These are phyloP conservation scores for Sakesphorus luctuosus DNA, from an alignment of 2,113 vertebrate species.

Conservation along the genomic window DNA sequence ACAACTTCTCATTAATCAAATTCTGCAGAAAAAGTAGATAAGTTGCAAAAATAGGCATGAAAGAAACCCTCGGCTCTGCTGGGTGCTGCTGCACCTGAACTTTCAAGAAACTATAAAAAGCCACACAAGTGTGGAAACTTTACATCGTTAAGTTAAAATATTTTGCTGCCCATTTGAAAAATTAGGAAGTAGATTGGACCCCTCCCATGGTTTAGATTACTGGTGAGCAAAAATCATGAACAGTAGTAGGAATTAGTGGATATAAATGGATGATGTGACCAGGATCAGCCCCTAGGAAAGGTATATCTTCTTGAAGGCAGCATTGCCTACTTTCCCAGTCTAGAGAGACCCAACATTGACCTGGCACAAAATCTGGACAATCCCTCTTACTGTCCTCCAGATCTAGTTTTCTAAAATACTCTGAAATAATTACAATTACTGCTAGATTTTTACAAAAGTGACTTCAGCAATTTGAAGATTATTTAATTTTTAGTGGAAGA, in stretches of 20 bases:
- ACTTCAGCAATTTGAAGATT: not conserved
- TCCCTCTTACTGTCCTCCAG: not conserved
- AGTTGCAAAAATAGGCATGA: not conserved
- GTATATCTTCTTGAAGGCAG: not conserved
- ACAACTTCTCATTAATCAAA: slow-evolving; percentile 9
- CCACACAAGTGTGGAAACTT: not conserved
- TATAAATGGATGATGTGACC: not conserved
- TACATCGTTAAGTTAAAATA: not conserved
- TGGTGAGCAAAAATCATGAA: not conserved
- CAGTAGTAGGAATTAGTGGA: not conserved
- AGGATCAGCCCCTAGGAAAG: not conserved
- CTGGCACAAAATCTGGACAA: not conserved
- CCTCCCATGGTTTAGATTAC: not conserved
- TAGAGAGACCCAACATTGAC: not conserved
- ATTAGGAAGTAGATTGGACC: not conserved
- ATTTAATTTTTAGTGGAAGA: not conserved
- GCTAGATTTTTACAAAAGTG: not conserved
- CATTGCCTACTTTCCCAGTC: not conserved
- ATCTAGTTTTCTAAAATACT: not conserved
- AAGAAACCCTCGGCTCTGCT: not conserved
- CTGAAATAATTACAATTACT: not conserved
- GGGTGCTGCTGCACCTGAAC: not conserved
- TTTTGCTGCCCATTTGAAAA: not conserved
- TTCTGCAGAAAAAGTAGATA: slow-evolving; percentile 4
- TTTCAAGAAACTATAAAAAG: not conserved